Base-by-base conservation (phyloP, 2,888 invertebrate species). In the Lithophane semibrunnea region DNA sequence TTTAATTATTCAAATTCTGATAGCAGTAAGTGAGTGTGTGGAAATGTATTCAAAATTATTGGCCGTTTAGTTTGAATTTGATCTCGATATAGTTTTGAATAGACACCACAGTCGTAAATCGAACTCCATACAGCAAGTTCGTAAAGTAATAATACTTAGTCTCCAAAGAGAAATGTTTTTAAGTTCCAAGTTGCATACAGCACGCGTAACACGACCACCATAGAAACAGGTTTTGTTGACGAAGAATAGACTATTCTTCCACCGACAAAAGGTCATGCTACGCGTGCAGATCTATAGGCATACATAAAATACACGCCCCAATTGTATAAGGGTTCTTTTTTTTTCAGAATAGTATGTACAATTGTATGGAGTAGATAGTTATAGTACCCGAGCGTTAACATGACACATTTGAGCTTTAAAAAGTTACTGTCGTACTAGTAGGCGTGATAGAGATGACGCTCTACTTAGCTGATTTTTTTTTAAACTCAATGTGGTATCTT, bases 1-100 rank as follows among this genome's bases (percentile, higher is more conserved):
- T 93, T 95, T 85, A 95, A 95, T 89, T 94, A 93, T 86, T 92
- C 94, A 70, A 94, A 92, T 75, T 77, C 89, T 73, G 91, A 92
- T 69, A 89, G 29, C 12, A 83, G 76, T 78, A 91, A 89, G 77
- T 90, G 87, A 90, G 75, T 75, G 63, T 56, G 54, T 69, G 37
- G 29, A 65, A 58, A 72, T 61, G 66, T 76, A 37, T 61, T 56
- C 67, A 10, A 21, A 75, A 52, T 4, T 60, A 76, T 73, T 79
- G 65, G 42, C 75, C 80, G 67, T 75, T 83, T 85, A 79, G 67
- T 79, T 79, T 79, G 58, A 79, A 80, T 73, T 82, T 86, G 83
- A 88, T 88, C 88, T 88, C 88, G 75, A 73, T 70, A 74, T 75
- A 74, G 60, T 73, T 78, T 52, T 66, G 61, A 68, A 37, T 69